phyloP scores from a whole-genome alignment of 2,113 vertebrate genomes.

The Prochilodus magdalenae region DNA sequence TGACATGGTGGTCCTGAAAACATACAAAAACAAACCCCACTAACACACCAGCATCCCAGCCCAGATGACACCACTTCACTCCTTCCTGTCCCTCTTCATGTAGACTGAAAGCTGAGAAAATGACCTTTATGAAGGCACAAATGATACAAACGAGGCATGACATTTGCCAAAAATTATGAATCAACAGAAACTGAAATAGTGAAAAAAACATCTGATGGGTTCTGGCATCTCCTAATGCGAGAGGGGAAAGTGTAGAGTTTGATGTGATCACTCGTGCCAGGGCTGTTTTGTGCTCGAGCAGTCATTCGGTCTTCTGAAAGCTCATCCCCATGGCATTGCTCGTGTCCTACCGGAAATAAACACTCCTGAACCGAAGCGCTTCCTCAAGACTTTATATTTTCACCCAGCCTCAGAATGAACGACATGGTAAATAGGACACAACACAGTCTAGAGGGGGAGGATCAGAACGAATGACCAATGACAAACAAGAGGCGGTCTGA shows the following conservation, averaged over 20 bases:
- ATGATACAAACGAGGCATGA: slow-evolving; percentile 2
- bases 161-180: neutral
- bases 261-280: slow-evolving; percentile 1
- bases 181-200: neutral
- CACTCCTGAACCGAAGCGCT: too few relatives aligned
- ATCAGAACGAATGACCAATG: too few relatives aligned
- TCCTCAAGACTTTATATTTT: neutral
- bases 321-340: neutral
- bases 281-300: neutral
- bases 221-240: slow-evolving; percentile 8
- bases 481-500: too few relatives aligned
- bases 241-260: slow-evolving; percentile 12
- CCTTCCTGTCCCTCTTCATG: neutral
- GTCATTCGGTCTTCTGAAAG: neutral
- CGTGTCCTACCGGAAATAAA: neutral
- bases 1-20: neutral
- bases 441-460: too few relatives aligned
- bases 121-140: neutral
- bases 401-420: neutral
- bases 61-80: slow-evolving; percentile 4
- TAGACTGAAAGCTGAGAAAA: neutral
- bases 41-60: neutral
- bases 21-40: neutral
- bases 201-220: neutral
- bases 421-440: too few relatives aligned